Conservation (phyloP, 2,888 invertebrate species). For the Papilio elwesi region DNA sequence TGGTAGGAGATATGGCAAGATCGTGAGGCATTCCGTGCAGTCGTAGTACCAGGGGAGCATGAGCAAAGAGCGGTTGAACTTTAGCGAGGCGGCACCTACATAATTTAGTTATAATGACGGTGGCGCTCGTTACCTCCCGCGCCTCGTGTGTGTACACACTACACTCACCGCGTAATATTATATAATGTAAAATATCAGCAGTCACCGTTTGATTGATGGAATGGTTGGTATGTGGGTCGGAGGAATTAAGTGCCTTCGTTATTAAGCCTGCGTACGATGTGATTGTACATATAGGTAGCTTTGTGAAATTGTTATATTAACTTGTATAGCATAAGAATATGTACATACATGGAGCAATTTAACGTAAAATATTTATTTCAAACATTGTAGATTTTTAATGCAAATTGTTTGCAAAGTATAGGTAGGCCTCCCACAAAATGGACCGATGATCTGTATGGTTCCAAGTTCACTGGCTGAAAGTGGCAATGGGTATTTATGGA, state of each 20-base stretch:
- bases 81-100: constrained; percentile 63
- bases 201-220: constrained; percentile 18
- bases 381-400: too few relatives aligned
- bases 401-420: too few relatives aligned
- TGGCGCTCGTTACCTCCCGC: constrained; percentile 59
- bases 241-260: constrained; percentile 1
- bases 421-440: too few relatives aligned
- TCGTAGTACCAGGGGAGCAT: constrained; percentile 57
- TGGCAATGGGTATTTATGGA: too few relatives aligned
- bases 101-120: constrained; percentile 73
- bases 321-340: too few relatives aligned
- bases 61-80: constrained; percentile 50
- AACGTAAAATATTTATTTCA: too few relatives aligned
- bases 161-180: constrained; percentile 25
- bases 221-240: constrained; percentile 4
- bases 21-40: constrained; percentile 56
- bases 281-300: not conserved
- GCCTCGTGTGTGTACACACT: constrained; percentile 45
- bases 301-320: too few relatives aligned
- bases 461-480: too few relatives aligned
- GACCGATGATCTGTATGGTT: too few relatives aligned
- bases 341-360: too few relatives aligned
- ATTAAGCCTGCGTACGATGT: constrained; percentile 32
- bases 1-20: constrained; percentile 44
- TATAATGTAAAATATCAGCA: constrained; percentile 19